phyloP scores from a whole-genome alignment of 2,113 vertebrate species.

The Hyla sarda region DNA sequence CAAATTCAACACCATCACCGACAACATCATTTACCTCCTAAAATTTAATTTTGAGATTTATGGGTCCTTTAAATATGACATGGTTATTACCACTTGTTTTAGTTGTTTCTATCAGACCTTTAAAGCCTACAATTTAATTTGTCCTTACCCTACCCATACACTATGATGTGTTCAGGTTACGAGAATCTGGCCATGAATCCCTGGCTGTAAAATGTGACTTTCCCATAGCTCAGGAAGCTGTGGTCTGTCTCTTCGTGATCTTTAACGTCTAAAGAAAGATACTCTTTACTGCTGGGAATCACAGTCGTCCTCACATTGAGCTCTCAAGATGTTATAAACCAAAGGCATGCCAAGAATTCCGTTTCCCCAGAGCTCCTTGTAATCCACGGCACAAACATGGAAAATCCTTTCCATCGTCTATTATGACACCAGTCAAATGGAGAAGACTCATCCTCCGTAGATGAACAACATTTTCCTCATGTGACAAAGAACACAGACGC shows the following conservation, averaged over 20 bases:
- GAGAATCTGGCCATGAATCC: background rate
- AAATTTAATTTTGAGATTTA: background rate
- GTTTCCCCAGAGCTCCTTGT: background rate
- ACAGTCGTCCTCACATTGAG: background rate
- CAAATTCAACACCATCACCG: background rate
- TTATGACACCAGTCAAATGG: background rate
- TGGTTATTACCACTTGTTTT: background rate
- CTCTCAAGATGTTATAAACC: conserved; percentile 47
- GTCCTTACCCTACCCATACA: background rate
- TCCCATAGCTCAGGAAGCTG: conserved; percentile 36
- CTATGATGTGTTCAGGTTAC: background rate
- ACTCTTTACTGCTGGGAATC: conserved; percentile 35
- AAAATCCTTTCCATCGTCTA: conserved; percentile 18
- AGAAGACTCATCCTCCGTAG: conserved; percentile 11
- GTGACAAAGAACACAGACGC: conserved; percentile 18
- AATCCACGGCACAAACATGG: conserved; percentile 14
- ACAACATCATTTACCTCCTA: background rate
- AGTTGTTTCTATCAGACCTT: background rate
- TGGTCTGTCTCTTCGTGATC: conserved; percentile 23
- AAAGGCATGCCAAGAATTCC: conserved; percentile 39
- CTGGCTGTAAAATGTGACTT: conserved; percentile 14
- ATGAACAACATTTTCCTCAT: background rate
- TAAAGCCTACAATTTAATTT: background rate
- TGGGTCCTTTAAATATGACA: background rate
- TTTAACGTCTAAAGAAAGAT: conserved; percentile 17